Evolutionary conservation across 2,888 invertebrate genomes (phyloP), one percentile per base, ranked within the genome.

Genomic region (Penaeus monodon): DNA sequence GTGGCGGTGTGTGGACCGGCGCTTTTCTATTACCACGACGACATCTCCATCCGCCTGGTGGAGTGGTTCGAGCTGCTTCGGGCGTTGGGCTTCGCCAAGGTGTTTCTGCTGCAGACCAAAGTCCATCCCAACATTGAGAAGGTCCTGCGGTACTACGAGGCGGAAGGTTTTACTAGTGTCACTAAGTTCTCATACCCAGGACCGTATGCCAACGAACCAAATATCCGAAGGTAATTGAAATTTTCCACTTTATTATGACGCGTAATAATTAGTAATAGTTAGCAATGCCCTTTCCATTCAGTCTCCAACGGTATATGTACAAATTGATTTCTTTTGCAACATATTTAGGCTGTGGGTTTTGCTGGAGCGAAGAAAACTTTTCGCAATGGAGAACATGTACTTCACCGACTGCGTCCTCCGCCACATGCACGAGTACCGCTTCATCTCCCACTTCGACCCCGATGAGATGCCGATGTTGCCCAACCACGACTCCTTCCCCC

Each of bases 1-100:
- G 49, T 57, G n/a, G 81, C 70, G 7, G 81, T 81, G n/a, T 81
- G 81, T 57, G 81, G 81, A 10, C 81, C 81, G 27, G 81, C 81
- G 22, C 68, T 81, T 4, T 81, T 49, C 29, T 81, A 81, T 12
- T 81, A 81, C 81, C 81, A 81, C n/a, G 49, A 17, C 4, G 81
- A 81, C 57, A 68, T 81, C 49, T 70, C 70, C 57, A 27, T 44
- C 10, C 33, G 73, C 24, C 38, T 81, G 17, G 70, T 81, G 12
- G 81, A 81, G 57, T 81, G 81, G 81, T 33, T 81, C 27, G 81
- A 81, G 27, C 49, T 81, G 49, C 57, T 81, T 7, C 66, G 57
- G 57, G 57, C 57, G 4, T 12, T 81, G 70, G 73, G 73, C 57
- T 70, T 81, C 49, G 38, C 81, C 1, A 81, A 29, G 29, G 57